Evolutionary conservation across 2,888 invertebrate genomes (phyloP).

Genomic region (Branchipolynoe longqiensis): DNA sequence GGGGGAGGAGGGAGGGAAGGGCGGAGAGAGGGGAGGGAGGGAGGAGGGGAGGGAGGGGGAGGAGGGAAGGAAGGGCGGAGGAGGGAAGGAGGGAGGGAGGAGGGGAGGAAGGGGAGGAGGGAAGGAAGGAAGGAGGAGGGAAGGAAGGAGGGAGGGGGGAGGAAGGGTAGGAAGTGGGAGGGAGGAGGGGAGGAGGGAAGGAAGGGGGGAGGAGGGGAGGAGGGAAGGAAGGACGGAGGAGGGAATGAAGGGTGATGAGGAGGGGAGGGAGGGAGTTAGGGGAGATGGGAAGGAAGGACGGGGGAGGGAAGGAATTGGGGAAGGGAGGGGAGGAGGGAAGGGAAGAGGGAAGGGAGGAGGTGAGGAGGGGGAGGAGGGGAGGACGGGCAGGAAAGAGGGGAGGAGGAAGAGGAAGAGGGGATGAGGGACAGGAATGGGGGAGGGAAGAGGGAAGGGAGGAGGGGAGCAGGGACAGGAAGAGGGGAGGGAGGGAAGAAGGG

Average conservation of each 20-base stretch:
- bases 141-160: not conserved
- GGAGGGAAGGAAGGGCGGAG: not conserved
- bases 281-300: not conserved
- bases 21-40: slow-evolving; percentile 7
- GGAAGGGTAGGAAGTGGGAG: not conserved
- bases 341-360: not conserved
- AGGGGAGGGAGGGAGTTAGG: not conserved
- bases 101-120: slow-evolving; percentile 11
- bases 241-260: not conserved
- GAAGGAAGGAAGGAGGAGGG: too few species aligned
- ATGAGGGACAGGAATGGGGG: too few species aligned
- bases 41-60: not conserved
- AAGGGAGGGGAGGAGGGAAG: not conserved
- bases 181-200: not conserved
- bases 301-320: not conserved
- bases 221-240: slow-evolving; percentile 1
- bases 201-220: slow-evolving; percentile 10
- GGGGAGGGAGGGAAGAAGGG: too few species aligned
- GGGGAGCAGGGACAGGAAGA: too few species aligned
- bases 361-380: not conserved
- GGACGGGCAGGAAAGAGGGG: too few species aligned
- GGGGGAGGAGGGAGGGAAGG: not conserved
- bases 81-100: not conserved
- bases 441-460: too few species aligned
- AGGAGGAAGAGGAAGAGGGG: too few species aligned